A percentile compares a stretch with the other conserved stretches of the same genome.
Conservation (phyloP, 2,113 vertebrate species). For the Ageneiosus marmoratus region DNA sequence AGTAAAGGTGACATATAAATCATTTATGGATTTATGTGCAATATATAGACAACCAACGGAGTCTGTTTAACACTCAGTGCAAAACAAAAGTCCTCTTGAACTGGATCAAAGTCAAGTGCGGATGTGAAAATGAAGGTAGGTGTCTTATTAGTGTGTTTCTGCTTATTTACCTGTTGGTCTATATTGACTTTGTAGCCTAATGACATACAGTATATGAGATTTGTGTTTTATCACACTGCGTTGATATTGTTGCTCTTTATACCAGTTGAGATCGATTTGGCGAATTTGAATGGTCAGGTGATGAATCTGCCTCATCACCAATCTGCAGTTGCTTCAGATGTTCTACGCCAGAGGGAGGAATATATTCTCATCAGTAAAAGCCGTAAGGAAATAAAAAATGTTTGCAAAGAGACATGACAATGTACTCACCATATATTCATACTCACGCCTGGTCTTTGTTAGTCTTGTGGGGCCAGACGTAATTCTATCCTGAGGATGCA, state of each 20-base stretch:
- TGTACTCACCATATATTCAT: background rate
- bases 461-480: background rate
- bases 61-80: conserved; percentile 21
- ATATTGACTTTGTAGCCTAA: background rate
- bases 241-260: background rate
- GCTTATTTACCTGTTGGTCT: background rate
- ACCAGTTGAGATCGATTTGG: conserved; percentile 23
- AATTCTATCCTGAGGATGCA: background rate
- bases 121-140: conserved; percentile 18
- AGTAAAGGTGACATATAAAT: background rate
- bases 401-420: background rate
- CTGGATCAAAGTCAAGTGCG: conserved; percentile 31
- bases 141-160: background rate
- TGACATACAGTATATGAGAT: background rate
- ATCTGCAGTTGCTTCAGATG: conserved; percentile 3
- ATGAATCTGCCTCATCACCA: conserved; percentile 10
- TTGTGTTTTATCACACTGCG: background rate
- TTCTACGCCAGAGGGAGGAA: conserved; percentile 13
- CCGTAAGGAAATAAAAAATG: conserved; percentile 1
- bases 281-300: conserved; percentile 18
- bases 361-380: conserved; percentile 22
- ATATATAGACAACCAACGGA: conserved; percentile 29
- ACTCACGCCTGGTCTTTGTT: background rate
- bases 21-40: background rate
- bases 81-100: conserved; percentile 14